phyloP scores from a whole-genome alignment of 2,113 vertebrate species.

The Oryzias woworae region DNA sequence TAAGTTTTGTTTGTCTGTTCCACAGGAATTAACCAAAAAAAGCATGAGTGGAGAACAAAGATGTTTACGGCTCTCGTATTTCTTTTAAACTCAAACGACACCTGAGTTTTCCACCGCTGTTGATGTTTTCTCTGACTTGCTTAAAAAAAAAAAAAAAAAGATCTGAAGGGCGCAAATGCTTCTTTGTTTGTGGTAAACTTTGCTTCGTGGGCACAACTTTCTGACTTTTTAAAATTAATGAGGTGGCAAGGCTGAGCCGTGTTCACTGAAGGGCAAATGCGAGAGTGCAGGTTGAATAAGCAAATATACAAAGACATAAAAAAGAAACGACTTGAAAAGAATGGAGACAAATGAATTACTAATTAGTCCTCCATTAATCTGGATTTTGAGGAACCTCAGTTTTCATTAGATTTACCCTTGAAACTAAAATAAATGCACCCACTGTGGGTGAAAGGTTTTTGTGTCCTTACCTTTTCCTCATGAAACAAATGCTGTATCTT shows the following conservation, averaged over 20 bases:
- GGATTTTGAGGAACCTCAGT: constrained; percentile 26
- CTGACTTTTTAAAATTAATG: constrained; percentile 45
- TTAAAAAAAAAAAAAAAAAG: constrained; percentile 18
- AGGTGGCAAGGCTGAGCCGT: constrained; percentile 19
- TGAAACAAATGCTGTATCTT: constrained; percentile 22
- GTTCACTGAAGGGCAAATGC: constrained; percentile 55
- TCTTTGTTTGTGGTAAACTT: constrained; percentile 10
- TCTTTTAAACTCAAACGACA: constrained; percentile 23
- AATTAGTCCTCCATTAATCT: constrained; percentile 45
- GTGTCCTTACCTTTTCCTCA: constrained; percentile 37
- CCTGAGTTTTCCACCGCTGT: constrained; percentile 24
- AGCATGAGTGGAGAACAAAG: constrained; percentile 2
- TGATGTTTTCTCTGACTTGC: constrained; percentile 41
- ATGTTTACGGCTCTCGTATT: constrained; percentile 4
- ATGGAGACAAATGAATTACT: constrained; percentile 28
- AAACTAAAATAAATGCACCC: constrained; percentile 40
- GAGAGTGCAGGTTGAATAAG: constrained; percentile 23
- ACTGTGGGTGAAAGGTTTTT: constrained; percentile 28
- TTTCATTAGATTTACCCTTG: constrained; percentile 52
- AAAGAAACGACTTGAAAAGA: constrained; percentile 6
- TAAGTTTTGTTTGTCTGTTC: constrained; percentile 20
- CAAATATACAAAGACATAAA: constrained; percentile 20
- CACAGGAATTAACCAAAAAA: background rate
- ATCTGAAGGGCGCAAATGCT: constrained; percentile 16
- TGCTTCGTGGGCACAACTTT: constrained; percentile 26